These are phyloP conservation scores for Drosophila putrida DNA, from an alignment of 2,888 invertebrate genomes.

Conservation along the genomic window DNA sequence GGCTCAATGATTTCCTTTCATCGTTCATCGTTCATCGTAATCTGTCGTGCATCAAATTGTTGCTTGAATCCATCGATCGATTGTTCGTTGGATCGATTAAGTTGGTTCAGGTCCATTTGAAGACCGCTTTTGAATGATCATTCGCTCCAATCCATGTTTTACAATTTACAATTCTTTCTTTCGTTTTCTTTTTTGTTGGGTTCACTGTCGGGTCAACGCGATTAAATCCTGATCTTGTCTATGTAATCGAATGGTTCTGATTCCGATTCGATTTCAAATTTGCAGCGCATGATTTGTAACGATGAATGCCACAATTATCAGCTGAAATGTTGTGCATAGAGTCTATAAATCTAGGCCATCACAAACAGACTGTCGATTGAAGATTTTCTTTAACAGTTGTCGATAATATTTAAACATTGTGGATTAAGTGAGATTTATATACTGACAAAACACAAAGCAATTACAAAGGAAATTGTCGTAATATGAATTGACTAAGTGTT, in stretches of 20 bases:
- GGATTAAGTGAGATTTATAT: too few relatives aligned
- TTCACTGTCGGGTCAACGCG: constrained; percentile 44
- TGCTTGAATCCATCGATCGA: constrained; percentile 24
- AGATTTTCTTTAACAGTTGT: too few relatives aligned
- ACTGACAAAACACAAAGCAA: too few relatives aligned
- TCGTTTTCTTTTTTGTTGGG: constrained; percentile 30
- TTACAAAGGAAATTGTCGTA: too few relatives aligned
- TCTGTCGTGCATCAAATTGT: constrained; percentile 75
- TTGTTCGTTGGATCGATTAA: constrained; percentile 5
- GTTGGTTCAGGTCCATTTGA: constrained; percentile 20
- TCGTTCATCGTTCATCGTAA: constrained; percentile 56
- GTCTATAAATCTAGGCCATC: background rate
- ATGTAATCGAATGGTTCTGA: constrained; percentile 38
- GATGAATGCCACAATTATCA: constrained; percentile 55
- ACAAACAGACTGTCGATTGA: background rate
- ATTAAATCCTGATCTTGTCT: constrained; percentile 61
- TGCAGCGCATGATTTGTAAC: constrained; percentile 54
- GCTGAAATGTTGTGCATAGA: constrained; percentile 9
- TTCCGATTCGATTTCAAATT: constrained; percentile 35
- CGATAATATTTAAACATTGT: background rate
- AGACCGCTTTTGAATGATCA: constrained; percentile 4
- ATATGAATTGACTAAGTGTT: too few relatives aligned
- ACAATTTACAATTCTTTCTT: constrained; percentile 37
- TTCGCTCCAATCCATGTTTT: constrained; percentile 1
- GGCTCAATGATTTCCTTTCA: constrained; percentile 75